Base-by-base conservation (phyloP, 2,113 vertebrate species). In the Suncus etruscus region DNA sequence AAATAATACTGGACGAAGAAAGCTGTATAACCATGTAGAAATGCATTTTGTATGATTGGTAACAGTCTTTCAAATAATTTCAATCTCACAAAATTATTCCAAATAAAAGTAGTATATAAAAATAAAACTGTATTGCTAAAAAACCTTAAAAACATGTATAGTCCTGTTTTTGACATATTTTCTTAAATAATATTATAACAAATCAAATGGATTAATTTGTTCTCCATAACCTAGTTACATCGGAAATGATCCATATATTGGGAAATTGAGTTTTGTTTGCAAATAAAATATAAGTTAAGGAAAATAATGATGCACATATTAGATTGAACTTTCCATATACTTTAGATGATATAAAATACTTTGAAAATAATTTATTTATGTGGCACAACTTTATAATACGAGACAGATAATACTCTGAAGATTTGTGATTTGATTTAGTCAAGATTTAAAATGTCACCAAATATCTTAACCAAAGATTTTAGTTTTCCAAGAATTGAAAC, bases 301-400 rank as follows among this genome's bases (percentile, higher is more conserved):
- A 97, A 98, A 97, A 95, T 98, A 96, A 97, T 97, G 77, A 92
- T 89, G 86, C 94, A 96, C 93, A 97, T 95, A 98, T 98, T 98
- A 98, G 96, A 97, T 97, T 98, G 97, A 98, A 98, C 96, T 97
- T 97, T 98, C 95, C 89, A 90, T 96, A 94, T 96, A 94, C 92
- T 96, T 98, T 97, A 96, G 96, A 96, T 16, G 97, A 97, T 95
- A 97, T 92, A 95, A 96, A 96, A 94, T 61, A 84, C 97, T 97
- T 97, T 94, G 95, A 95, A 97, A 97, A 85, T 92, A 96, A 97
- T 97, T 95, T 93, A 77, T 96, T 97, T 96, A 94, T 92, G 58
- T 96, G 90, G 50, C 93, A 85, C 58, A 96, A 15, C 81, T 96
- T 97, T 2, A 6, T 29, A 96, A 92, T 81, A 82, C 25, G 95